Evolutionary conservation across 2,888 invertebrate species (phyloP), one percentile per base, ranked within the genome.

Genomic region (Cephonodes hylas): DNA sequence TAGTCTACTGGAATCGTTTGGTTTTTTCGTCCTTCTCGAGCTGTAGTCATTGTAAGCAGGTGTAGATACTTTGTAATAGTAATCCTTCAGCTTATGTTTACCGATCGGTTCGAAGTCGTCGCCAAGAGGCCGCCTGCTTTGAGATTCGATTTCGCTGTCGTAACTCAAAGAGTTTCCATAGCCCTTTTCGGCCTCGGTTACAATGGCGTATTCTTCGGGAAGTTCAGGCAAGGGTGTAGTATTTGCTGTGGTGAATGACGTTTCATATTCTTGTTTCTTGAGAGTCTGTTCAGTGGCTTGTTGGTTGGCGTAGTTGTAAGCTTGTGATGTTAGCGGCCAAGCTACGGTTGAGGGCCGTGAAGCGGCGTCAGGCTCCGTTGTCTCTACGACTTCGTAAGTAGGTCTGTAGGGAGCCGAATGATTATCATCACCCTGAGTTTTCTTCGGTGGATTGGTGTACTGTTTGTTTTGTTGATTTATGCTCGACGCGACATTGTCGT

Each of bases 101-200:
- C 83, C 84, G 66, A 92, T 89, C 18, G 91, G 91, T 75, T 91
- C 90, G 73, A 90, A 91, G 65, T 91, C 91, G 68, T 91, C 89
- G 65, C 87, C 90, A 66, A 86, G 74, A 61, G 92, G 92, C 74
- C 88, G 88, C 75, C 89, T 86, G 72, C 86, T 91, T 87, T 91
- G 90, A 69, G 88, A 83, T 82, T 92, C 91, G 74, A 84, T 76
- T 69, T 87, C 83, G 62, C 76, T 79, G 71, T 91, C 87, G 81
- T 90, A 90, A 68, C 77, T 83, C 76, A 88, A 85, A 78, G 84
- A 85, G 80, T 89, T 90, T 65, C 85, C 88, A 76, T 86, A 86
- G 74, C 77, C 85, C 68, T 88, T 88, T 38, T 90, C 89, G 64
- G 80, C 80, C 76, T 92, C 90, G 53, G 91, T 91, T 59, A 91